A percentile compares a stretch with the other conserved stretches of the same genome.
Evolutionary conservation across 2,888 invertebrate genomes (phyloP).

Genomic region (Pogonocherus hispidulus): DNA sequence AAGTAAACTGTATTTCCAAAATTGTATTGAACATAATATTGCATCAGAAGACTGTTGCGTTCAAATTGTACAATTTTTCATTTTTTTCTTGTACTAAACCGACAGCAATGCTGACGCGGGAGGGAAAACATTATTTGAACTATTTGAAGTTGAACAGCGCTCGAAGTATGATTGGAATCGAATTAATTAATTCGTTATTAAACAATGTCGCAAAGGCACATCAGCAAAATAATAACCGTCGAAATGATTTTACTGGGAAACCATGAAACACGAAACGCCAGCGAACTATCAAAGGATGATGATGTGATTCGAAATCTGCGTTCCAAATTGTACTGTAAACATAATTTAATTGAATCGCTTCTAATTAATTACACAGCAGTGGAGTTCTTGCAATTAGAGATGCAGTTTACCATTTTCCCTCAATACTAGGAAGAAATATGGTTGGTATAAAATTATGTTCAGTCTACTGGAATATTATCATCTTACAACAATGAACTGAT

Average conservation of each 20-base stretch:
- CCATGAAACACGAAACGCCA: constrained; percentile 20
- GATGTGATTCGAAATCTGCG: constrained; percentile 26
- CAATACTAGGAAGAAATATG: no score
- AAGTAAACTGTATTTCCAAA: no score
- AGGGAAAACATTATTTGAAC: constrained; percentile 1
- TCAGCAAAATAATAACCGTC: constrained; percentile 31
- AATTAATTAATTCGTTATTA: constrained; percentile 28
- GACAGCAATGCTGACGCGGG: background rate
- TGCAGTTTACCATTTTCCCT: constrained; percentile 9
- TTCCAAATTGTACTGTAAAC: constrained; percentile 22
- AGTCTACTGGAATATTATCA: no score
- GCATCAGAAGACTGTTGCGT: no score
- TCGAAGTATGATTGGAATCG: background rate
- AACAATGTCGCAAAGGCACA: constrained; percentile 23
- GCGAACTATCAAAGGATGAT: constrained; percentile 31
- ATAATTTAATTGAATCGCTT: constrained; percentile 29
- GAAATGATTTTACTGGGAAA: constrained; percentile 17
- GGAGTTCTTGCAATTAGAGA: constrained; percentile 18
- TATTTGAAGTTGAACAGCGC: no score
- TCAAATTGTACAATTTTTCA: background rate
- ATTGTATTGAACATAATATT: no score
- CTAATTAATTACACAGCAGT: constrained; percentile 23
- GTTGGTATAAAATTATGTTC: no score
- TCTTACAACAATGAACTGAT: no score
- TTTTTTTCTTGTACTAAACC: background rate